Evolutionary conservation across 1,140 invertebrate genomes (phyloP).

Genomic region (Scaptomyza hsui): DNA sequence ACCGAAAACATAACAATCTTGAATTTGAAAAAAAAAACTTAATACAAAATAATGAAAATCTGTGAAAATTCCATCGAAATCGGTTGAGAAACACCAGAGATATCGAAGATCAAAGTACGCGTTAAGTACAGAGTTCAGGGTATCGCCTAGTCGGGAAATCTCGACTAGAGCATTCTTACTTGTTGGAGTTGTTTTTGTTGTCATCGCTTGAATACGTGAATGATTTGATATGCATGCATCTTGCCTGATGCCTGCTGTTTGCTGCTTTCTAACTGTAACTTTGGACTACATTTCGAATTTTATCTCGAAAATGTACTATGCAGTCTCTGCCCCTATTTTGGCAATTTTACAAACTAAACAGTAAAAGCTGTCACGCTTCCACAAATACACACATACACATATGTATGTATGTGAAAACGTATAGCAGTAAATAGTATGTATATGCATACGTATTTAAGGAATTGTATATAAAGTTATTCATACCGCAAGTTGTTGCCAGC

Average conservation of each 20-base stretch:
- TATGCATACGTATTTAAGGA: neutral
- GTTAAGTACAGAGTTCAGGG: too few species aligned
- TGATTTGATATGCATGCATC: slow-evolving; percentile 28
- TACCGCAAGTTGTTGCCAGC: slow-evolving; percentile 73
- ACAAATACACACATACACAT: slow-evolving; percentile 1
- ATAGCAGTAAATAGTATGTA: neutral
- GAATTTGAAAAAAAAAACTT: too few species aligned
- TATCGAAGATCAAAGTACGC: too few species aligned
- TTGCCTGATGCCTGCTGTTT: slow-evolving; percentile 29
- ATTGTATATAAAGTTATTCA: slow-evolving; percentile 18
- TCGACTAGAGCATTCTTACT: too few species aligned
- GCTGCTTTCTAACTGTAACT: slow-evolving; percentile 22
- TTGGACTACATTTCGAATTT: slow-evolving; percentile 49
- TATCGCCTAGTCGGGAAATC: too few species aligned
- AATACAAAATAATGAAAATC: too few species aligned
- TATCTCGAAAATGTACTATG: slow-evolving; percentile 28
- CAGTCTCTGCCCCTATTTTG: slow-evolving; percentile 48
- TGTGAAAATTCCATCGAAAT: too few species aligned
- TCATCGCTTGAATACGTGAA: slow-evolving; percentile 30
- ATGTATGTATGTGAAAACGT: neutral
- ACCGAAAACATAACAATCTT: too few species aligned
- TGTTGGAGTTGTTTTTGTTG: too few species aligned
- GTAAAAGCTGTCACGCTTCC: slow-evolving; percentile 26
- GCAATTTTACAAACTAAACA: slow-evolving; percentile 37
- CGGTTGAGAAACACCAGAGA: too few species aligned